Base-by-base conservation (phyloP, 2,888 invertebrate species). In the Globia sparganii region DNA sequence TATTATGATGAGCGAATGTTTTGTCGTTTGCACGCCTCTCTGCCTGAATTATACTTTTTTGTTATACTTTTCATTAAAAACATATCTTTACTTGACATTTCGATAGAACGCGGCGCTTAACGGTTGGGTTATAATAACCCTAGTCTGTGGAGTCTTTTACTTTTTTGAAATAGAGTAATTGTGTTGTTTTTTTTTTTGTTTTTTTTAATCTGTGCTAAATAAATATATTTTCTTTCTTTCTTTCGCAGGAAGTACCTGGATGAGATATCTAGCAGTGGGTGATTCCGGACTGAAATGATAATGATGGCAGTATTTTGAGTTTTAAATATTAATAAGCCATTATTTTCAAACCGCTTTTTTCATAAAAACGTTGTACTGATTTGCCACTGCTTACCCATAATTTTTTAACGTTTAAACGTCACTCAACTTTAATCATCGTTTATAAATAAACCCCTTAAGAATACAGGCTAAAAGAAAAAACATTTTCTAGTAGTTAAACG, bases 1-100 rank as follows among this genome's bases (percentile, higher is more conserved):
- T 93, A 93, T 94, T 94, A 93, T 91, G 91, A 91, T 88, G 93
- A 92, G 91, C 90, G 90, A 89, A 91, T 92, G 93, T 92, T 92
- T 91, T 92, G 93, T 92, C 92, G 91, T 90, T 87, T 81, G 89
- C 90, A 88, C 87, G 89, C 89, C 88, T 88, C 90, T 89, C 86
- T 86, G 83, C 84, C 86, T 84, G 84, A 89, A 90, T 90, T 91
- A 89, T 90, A 87, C 87, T 37, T 79, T 84, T 83, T 84, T 87
- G 84, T 86, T 83, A 80, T 76, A 84, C 74, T 88, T 86, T 81
- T 78, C 77, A 85, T 77, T 80, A 68, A 75, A 77, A 77, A 68
- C 68, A 65, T 58, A 21, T 59, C 43, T 73, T 85, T 71, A 62
- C 70, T 72, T 72, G 40, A 78, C 69, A 71, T 81, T 86, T 79